These are phyloP conservation scores for Boloria selene DNA, from an alignment of 2,888 invertebrate species.

Conservation along the genomic window DNA sequence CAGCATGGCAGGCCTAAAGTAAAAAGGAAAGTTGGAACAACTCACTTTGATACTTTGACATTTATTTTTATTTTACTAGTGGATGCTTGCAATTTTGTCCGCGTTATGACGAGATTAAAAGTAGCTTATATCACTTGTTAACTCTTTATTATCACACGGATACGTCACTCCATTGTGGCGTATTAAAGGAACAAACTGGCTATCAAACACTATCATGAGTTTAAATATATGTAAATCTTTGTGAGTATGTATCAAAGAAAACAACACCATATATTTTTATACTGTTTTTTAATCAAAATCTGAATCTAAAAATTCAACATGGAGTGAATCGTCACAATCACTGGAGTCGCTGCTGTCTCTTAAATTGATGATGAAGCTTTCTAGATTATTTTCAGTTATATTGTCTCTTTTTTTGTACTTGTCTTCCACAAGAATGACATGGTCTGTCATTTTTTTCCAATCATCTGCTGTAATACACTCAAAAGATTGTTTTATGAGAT, in stretches of 20 bases:
- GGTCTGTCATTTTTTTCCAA: constrained; percentile 7
- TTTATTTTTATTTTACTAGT: too few species aligned
- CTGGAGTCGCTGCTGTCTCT: constrained; percentile 3
- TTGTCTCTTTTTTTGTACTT: constrained; percentile 9
- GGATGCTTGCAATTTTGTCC: too few species aligned
- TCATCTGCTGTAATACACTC: constrained; percentile 4
- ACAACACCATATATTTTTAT: background rate
- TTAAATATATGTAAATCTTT: too few species aligned
- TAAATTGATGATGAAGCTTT: constrained; percentile 1
- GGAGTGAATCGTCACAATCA: background rate
- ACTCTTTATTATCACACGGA: background rate
- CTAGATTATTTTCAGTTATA: constrained; percentile 1
- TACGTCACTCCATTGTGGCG: too few species aligned
- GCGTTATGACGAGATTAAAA: too few species aligned
- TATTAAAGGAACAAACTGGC: too few species aligned
- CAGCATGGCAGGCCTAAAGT: background rate
- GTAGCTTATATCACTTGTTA: too few species aligned
- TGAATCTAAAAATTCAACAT: background rate
- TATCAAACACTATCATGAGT: too few species aligned
- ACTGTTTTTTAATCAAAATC: background rate
- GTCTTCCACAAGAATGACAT: constrained; percentile 3
- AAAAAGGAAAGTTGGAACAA: background rate
- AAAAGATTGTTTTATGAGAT: constrained; percentile 6
- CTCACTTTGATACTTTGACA: background rate
- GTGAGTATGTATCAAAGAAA: background rate